Percentiles rank a stretch among this genome's conserved stretches.
These are phyloP conservation scores for Eupsilia transversa DNA, from an alignment of 2,888 invertebrate species.

Conservation along the genomic window DNA sequence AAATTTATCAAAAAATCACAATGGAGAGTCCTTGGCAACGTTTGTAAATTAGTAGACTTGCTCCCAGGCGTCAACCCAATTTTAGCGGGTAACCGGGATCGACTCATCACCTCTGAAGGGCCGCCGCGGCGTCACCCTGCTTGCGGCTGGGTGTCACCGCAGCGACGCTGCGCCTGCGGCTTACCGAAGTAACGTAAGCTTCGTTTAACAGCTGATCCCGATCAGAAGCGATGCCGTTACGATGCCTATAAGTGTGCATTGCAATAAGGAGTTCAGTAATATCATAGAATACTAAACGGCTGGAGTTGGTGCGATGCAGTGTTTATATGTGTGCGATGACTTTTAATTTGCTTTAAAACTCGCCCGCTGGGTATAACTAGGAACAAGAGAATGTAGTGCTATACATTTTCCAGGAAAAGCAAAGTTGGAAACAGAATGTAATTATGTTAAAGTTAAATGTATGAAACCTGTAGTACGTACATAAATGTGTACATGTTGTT, in stretches of 20 bases:
- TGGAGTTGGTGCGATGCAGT: background rate
- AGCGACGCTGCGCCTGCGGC: background rate
- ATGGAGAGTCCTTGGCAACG: too few species aligned
- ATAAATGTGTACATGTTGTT: background rate
- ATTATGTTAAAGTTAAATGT: background rate
- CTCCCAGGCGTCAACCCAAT: too few species aligned
- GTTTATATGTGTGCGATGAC: background rate
- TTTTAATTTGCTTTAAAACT: conserved; percentile 6
- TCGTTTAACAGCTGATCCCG: background rate
- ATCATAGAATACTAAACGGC: background rate
- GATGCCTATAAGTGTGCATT: background rate
- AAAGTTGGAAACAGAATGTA: background rate
- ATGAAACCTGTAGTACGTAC: background rate
- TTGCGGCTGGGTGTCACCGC: too few species aligned
- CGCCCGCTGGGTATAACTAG: background rate
- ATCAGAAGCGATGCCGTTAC: background rate
- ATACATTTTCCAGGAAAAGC: background rate
- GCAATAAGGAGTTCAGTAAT: background rate
- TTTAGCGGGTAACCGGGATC: too few species aligned
- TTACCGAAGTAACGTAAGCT: background rate
- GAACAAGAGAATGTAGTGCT: background rate
- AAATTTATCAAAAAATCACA: too few species aligned
- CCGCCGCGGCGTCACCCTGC: too few species aligned
- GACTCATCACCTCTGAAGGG: background rate
- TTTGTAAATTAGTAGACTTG: too few species aligned